Evolutionary conservation across 2,888 invertebrate genomes (phyloP).

Genomic region (Adelognathus sp.): DNA sequence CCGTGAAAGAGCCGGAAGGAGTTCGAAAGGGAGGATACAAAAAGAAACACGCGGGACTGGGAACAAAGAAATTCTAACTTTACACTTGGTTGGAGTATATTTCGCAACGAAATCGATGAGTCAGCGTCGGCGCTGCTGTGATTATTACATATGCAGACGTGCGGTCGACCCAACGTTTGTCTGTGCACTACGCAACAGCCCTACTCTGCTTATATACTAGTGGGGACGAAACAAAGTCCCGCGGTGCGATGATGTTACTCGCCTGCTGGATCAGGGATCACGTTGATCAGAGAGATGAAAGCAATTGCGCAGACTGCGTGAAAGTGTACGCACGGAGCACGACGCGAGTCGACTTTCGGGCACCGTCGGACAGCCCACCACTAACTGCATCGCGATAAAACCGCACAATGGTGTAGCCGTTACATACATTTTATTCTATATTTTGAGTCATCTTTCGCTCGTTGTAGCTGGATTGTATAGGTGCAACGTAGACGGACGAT

Average conservation of each 20-base stretch:
- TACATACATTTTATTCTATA: slow-evolving; percentile 75
- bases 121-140: slow-evolving; percentile 66
- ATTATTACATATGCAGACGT: slow-evolving; percentile 69
- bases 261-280: no score
- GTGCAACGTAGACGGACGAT: slow-evolving; percentile 7
- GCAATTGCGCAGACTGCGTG: not conserved
- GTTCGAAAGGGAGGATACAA: slow-evolving; percentile 31
- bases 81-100: slow-evolving; percentile 63
- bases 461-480: slow-evolving; percentile 54
- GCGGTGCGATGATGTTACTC: slow-evolving; percentile 23
- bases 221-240: slow-evolving; percentile 8
- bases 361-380: not conserved
- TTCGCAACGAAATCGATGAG: slow-evolving; percentile 73
- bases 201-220: not conserved
- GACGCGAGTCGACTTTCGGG: not conserved
- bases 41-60: slow-evolving; percentile 35
- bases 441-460: slow-evolving; percentile 74
- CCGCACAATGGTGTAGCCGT: slow-evolving; percentile 55
- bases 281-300: slow-evolving; percentile 49
- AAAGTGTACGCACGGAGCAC: not conserved
- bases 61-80: slow-evolving; percentile 68
- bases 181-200: slow-evolving; percentile 33
- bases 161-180: slow-evolving; percentile 55
- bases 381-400: not conserved
- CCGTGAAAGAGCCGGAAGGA: slow-evolving; percentile 31